Conservation (phyloP, 2,888 invertebrate genomes). For the Lochmaea capreae region DNA sequence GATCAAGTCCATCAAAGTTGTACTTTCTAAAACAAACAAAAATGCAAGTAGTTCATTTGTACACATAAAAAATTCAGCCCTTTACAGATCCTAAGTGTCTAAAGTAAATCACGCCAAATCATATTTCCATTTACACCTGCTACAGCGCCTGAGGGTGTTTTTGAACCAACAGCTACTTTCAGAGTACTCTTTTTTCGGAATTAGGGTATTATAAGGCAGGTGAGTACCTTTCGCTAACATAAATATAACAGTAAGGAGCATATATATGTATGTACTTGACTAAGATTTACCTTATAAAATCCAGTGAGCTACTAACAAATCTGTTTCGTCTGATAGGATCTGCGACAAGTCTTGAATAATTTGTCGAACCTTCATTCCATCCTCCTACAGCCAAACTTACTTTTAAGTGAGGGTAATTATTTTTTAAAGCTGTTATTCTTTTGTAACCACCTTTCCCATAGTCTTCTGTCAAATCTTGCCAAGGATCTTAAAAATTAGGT, state of each 20-base stretch:
- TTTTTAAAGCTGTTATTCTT: conserved; percentile 75
- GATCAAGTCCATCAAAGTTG: conserved; percentile 81
- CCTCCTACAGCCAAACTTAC: conserved; percentile 85
- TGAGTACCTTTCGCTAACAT: no score
- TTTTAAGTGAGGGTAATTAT: conserved; percentile 77
- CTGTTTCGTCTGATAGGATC: conserved; percentile 71
- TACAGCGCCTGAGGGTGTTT: no score
- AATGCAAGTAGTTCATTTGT: neutral
- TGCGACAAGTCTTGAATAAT: conserved; percentile 78
- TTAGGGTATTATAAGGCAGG: no score
- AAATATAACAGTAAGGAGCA: no score
- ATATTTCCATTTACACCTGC: no score
- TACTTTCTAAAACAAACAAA: conserved; percentile 70
- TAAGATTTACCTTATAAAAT: conserved; percentile 72
- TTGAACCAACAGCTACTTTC: no score
- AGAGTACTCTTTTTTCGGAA: no score
- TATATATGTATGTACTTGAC: no score
- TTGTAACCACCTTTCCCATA: conserved; percentile 80
- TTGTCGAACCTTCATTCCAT: conserved; percentile 89
- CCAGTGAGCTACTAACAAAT: conserved; percentile 78
- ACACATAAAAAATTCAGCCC: neutral
- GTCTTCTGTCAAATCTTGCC: conserved; percentile 81
- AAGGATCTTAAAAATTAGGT: conserved; percentile 70
- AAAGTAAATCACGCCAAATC: no score
- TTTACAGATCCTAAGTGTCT: no score